Conservation (phyloP, 2,797 vertebrate genomes). For the Malurus leucopterus region DNA sequence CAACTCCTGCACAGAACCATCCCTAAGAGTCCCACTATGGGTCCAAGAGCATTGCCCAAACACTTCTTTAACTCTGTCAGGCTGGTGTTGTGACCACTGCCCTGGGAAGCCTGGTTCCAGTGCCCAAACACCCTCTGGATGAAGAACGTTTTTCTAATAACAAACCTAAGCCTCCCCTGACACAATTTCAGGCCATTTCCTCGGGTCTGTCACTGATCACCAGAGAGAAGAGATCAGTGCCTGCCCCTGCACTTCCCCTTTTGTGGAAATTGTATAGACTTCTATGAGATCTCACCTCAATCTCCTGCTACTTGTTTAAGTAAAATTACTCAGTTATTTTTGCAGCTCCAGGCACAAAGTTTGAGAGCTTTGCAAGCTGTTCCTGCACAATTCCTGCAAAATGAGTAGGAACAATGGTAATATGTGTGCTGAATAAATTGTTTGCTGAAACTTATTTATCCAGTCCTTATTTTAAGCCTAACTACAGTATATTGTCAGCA, state of each 20-base stretch:
- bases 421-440: constrained; percentile 10
- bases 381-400: background rate
- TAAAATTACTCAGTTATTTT: background rate
- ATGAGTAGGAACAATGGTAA: background rate
- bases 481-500: background rate
- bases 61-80: background rate
- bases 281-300: background rate
- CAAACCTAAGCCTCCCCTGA: background rate
- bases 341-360: background rate
- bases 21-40: background rate
- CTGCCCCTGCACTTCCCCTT: background rate
- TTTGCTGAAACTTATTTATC: constrained; percentile 21
- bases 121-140: fast-evolving
- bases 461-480: constrained; percentile 12
- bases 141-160: background rate
- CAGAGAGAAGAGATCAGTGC: background rate
- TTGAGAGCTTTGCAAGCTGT: background rate
- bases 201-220: background rate
- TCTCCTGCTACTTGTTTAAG: background rate
- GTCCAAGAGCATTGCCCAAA: fast-evolving
- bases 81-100: background rate
- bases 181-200: background rate
- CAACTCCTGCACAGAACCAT: background rate
- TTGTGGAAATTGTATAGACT: background rate
- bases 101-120: background rate